Base-by-base conservation (phyloP, 1,140 invertebrate genomes). In the Heliconius melpomene region DNA sequence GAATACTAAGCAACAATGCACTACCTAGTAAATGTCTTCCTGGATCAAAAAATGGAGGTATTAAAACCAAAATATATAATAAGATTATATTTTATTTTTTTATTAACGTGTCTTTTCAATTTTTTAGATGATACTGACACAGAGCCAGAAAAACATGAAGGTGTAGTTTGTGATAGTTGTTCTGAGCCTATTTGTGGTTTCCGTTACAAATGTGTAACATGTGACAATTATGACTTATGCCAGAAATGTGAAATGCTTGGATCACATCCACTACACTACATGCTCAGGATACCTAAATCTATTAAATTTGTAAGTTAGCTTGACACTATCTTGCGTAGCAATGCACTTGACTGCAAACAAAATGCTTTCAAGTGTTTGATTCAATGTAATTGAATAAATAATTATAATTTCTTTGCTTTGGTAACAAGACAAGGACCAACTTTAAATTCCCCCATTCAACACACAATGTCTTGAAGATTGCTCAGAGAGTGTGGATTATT, bases 191-290 rank as follows among this genome's bases (percentile, higher is more conserved):
- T 99, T 7, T 74, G 87, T 71, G 98, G 98, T 2, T 97, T 96
- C 82, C 95, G 98, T 7, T 99, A 98, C 93, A 98, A 98, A 92
- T 99, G 98, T 90, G 88, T 98, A 2, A 95, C 96, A 46, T 99
- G 98, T 84, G 88, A 93, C 1, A 97, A 99, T 89, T 99, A 95
- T 92, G 98, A 99, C 89, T 95, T 99, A 8, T 99, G 98, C 88
- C 90, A 94, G 16, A 90, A 89, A 3, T 99, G 98, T 89, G 97
- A 98, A 90, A 89, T 93, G 26, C 94, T 95, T n/a, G 96, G 96
- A 36, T 84, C 95, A 46, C 98, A 98, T 92, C 66, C 94, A 0
- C 95, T 98, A n/a, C 98, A 98, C 90, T 95, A 96, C 72, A 97
- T 98, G 97, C 88, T 98, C 1, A 96, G 97, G 81, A 95, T 97